Base-by-base conservation (phyloP, 2,113 vertebrate genomes). In the Australoheros scitulus region DNA sequence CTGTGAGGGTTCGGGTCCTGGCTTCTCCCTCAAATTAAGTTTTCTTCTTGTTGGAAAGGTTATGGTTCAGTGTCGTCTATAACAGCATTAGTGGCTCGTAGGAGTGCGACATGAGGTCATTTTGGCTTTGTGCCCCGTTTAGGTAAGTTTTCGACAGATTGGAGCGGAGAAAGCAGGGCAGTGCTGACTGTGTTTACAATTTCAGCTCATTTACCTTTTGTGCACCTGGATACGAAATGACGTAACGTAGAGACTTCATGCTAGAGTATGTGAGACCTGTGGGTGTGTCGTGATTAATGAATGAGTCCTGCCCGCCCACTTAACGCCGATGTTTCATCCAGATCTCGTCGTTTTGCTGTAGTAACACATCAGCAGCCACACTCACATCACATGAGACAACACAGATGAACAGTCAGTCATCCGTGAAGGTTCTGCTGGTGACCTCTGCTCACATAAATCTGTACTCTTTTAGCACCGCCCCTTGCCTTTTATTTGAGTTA, bases 101-200 rank as follows among this genome's bases (percentile, higher is more conserved):
- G 13, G 36, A 24, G 6, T 41, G 26, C 18, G 68, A 72, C 18
- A 0, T n/a, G 68, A 72, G 68, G 26, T 72, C 68, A 72, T 55
- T 52, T 72, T 63, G 68, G 68, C 47, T 55, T 8, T 32, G 68
- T 11, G 60, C 14, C 17, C 47, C 14, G 17, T 24, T 60, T 78
- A 26, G 34, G 2, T n/a, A 14, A 75, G 76, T 36, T 76, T 61
- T 79, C 63, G 68, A 32, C 68, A 72, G 82, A 77, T 7, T 52
- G 2, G 7, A 22, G 43, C 9, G 38, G 6, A 5, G 11, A 55
- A 22, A 41, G 1, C 14, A 1, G 0, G 3, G 3, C 20, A 10
- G 9, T 5, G 13, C 6, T 18, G 32, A 17, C 18, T 1, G 43
- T 52, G 59, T 57, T 68, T 50, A 22, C 9, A 5, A 15, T 20